These are phyloP conservation scores for Erpetoichthys calabaricus DNA, from an alignment of 2,797 vertebrate species.

Conservation along the genomic window DNA sequence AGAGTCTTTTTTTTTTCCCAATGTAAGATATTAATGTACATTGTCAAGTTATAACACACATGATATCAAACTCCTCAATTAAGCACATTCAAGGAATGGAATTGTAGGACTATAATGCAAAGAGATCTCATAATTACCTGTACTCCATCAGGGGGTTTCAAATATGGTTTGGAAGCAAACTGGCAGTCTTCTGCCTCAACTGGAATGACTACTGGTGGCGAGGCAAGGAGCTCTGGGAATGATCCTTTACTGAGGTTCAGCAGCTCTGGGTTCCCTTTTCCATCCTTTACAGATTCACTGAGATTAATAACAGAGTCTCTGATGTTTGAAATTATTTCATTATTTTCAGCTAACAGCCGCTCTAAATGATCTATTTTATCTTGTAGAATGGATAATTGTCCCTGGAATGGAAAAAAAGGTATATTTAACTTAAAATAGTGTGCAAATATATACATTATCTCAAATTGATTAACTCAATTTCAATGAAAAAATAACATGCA, in stretches of 20 bases:
- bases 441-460: too few species aligned
- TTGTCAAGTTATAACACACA: too few species aligned
- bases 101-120: too few species aligned
- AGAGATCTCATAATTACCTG: slow-evolving; percentile 48
- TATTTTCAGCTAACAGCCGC: slow-evolving; percentile 71
- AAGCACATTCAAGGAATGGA: too few species aligned
- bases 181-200: slow-evolving; percentile 48
- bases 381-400: slow-evolving; percentile 69
- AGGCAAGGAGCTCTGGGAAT: slow-evolving; percentile 27
- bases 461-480: too few species aligned
- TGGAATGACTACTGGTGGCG: slow-evolving; percentile 27
- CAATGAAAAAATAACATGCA: too few species aligned
- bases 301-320: slow-evolving; percentile 65
- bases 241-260: slow-evolving; percentile 47
- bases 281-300: slow-evolving; percentile 58
- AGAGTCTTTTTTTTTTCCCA: too few species aligned
- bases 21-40: too few species aligned
- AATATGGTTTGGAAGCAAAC: slow-evolving; percentile 45
- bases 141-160: slow-evolving; percentile 34
- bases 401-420: slow-evolving; percentile 35
- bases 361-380: slow-evolving; percentile 82
- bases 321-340: slow-evolving; percentile 73
- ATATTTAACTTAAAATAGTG: neutral
- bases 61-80: too few species aligned
- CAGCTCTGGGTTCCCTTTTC: slow-evolving; percentile 35